phyloP scores from a whole-genome alignment of 2,888 invertebrate species.

The Drosophila rubida region DNA sequence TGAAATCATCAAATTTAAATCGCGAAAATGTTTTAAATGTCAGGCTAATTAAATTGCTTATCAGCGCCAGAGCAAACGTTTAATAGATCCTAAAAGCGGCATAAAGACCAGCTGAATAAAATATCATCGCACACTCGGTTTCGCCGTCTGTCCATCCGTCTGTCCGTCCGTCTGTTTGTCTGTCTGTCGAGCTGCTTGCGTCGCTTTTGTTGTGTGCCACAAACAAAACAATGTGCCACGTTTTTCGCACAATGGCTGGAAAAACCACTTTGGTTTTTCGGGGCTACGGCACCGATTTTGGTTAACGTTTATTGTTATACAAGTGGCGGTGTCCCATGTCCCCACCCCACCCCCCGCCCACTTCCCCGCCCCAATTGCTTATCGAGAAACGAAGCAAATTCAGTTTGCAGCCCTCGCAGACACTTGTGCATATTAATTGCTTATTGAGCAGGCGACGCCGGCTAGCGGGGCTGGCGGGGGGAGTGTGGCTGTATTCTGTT shows the following conservation, averaged over 20 bases:
- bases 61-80: background rate
- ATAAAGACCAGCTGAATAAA: conserved; percentile 20
- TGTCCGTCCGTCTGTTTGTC: background rate
- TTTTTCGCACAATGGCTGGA: conserved; percentile 37
- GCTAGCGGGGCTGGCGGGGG: background rate
- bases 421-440: conserved; percentile 82
- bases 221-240: conserved; percentile 63
- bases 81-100: conserved; percentile 38
- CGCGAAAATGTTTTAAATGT: background rate
- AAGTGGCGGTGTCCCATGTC: conserved; percentile 13
- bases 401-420: conserved; percentile 61
- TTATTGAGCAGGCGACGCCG: conserved; percentile 67
- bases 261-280: conserved; percentile 34
- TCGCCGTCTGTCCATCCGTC: too few species aligned
- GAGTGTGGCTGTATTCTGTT: conserved; percentile 4
- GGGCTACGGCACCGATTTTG: conserved; percentile 43
- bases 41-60: conserved; percentile 1
- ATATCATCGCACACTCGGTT: background rate
- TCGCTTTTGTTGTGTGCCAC: conserved; percentile 12
- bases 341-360: background rate
- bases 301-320: conserved; percentile 51
- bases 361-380: conserved; percentile 5
- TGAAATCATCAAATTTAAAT: too few species aligned
- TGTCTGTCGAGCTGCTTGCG: conserved; percentile 1
- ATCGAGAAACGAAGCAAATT: conserved; percentile 47